phyloP scores from a whole-genome alignment of 2,113 vertebrate species.

The Antigone vipio region DNA sequence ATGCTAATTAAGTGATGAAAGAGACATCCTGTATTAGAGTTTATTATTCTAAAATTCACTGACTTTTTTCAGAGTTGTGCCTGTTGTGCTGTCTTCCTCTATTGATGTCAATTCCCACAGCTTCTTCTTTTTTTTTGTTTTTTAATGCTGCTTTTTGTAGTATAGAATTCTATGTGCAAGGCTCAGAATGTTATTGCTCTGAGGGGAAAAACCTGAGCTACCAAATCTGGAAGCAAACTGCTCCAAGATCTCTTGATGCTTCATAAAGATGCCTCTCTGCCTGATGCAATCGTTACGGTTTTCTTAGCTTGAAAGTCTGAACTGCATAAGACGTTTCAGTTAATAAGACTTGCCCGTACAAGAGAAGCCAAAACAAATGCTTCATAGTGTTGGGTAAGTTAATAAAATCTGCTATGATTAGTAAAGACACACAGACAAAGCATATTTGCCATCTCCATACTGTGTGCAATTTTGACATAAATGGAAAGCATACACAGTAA shows the following conservation, averaged over 20 bases:
- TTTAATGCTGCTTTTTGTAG: neutral
- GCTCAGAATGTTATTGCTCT: neutral
- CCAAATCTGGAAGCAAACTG: neutral
- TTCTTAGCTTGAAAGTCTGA: neutral
- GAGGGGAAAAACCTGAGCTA: neutral
- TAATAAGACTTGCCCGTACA: neutral
- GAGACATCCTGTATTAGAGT: neutral
- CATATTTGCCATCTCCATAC: neutral
- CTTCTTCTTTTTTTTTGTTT: neutral
- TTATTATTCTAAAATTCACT: neutral
- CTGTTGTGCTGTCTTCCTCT: neutral
- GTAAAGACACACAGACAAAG: neutral
- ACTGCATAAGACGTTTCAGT: neutral
- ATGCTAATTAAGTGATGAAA: neutral
- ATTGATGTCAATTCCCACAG: neutral
- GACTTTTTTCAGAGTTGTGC: neutral
- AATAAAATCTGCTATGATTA: neutral
- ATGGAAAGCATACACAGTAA: neutral
- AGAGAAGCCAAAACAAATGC: neutral
- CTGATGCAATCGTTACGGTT: neutral
- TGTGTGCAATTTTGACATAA: neutral
- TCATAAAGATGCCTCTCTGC: neutral
- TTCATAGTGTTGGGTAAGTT: neutral
- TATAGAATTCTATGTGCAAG: neutral
- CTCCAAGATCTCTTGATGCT: neutral